Evolutionary conservation across 2,888 invertebrate species (phyloP), one percentile per base, ranked within the genome.

Genomic region (Lasioglossum calceatum): DNA sequence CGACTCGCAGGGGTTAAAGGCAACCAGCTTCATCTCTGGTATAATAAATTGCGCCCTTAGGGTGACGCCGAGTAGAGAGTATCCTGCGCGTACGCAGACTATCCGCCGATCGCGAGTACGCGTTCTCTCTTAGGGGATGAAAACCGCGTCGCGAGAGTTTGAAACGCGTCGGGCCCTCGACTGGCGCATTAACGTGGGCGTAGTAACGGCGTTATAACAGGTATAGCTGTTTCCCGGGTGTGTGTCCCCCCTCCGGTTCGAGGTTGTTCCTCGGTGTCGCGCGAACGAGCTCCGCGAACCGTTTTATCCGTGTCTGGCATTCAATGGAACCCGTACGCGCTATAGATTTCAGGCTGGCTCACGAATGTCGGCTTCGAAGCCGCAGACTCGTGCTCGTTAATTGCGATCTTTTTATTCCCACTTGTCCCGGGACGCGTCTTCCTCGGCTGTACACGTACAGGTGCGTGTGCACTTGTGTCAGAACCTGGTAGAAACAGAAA

Each of bases 351-450:
- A 77, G 81, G 47, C 74, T 77, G 71, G 82, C 88, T 10, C 54
- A 54, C 54, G 54, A 54, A 54, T 83, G 86, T 83, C 84, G 77
- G 74, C 74, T 71, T 44, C 80, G 81, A 79, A 82, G 79, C 83
- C 81, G 89, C 82, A 85, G 89, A 85, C 84, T 44, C 83, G 79
- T 80, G 85, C 85, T 84, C 89, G 89, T 90, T 90, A 90, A 90
- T 90, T 89, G 87, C 90, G 81, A 89, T 87, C 88, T 85, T 88
- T 90, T 90, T 89, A 89, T 88, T 87, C 84, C 81, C 73, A 64
- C 85, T 82, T 85, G 79, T 75, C 82, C 73, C 78, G 72, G 71
- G 81, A 72, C 72, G 50, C 77, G 77, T 82, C 82, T 82, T 77
- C 73, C 27, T 54, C 64, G 39, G n/a, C 10, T 54, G 10, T 54